Conservation (phyloP, 2,888 invertebrate genomes). For the Idaea dimidiata region DNA sequence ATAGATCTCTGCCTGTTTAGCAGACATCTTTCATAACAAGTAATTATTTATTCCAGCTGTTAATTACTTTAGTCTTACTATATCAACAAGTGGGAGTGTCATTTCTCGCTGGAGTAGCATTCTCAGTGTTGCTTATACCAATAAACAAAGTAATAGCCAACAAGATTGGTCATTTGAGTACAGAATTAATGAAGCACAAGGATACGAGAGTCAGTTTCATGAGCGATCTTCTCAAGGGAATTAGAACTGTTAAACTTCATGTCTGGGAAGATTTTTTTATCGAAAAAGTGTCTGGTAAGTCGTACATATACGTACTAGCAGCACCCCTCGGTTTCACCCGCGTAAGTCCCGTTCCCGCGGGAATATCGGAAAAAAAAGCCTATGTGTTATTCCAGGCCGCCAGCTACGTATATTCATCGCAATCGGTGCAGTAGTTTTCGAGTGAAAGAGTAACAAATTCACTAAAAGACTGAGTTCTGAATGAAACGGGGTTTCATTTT, state of each 20-base stretch:
- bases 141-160: slow-evolving; percentile 94
- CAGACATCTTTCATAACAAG: too few species aligned
- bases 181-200: slow-evolving; percentile 94
- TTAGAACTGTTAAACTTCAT: slow-evolving; percentile 94
- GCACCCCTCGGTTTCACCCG: too few species aligned
- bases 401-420: too few species aligned
- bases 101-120: slow-evolving; percentile 93
- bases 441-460: too few species aligned
- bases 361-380: too few species aligned
- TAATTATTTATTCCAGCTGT: slow-evolving; percentile 80
- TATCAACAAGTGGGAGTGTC: slow-evolving; percentile 94
- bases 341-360: too few species aligned
- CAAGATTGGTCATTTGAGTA: slow-evolving; percentile 92
- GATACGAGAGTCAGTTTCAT: slow-evolving; percentile 93
- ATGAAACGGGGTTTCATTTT: too few species aligned
- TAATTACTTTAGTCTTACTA: slow-evolving; percentile 90
- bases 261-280: slow-evolving; percentile 96
- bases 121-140: slow-evolving; percentile 94
- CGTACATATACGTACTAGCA: background rate
- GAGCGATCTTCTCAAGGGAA: slow-evolving; percentile 92
- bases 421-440: too few species aligned
- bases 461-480: too few species aligned
- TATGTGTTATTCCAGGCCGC: too few species aligned
- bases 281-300: slow-evolving; percentile 83
- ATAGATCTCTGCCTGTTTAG: too few species aligned